Conservation (phyloP, 2,888 invertebrate species). For the Balanococcus diminutus region DNA sequence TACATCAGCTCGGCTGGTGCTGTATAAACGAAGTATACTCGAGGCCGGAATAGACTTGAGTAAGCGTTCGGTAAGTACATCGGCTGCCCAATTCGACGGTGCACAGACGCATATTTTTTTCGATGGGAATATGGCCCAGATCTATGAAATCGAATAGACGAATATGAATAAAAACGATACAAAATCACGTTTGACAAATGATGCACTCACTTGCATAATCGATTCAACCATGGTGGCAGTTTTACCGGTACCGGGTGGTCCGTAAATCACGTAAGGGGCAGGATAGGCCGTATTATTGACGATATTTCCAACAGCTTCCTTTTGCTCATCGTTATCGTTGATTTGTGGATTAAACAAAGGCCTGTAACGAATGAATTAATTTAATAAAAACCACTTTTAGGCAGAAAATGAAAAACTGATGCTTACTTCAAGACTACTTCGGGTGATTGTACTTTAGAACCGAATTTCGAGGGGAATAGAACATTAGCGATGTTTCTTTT, state of each 20-base stretch:
- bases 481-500: neutral
- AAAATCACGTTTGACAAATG: too few relatives aligned
- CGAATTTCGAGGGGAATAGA: neutral
- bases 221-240: slow-evolving; percentile 75
- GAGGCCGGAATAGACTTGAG: slow-evolving; percentile 61
- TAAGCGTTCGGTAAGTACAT: slow-evolving; percentile 67
- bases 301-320: slow-evolving; percentile 72
- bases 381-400: neutral
- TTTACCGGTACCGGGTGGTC: slow-evolving; percentile 86
- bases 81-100: slow-evolving; percentile 75
- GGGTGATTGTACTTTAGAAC: neutral
- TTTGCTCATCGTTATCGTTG: slow-evolving; percentile 68
- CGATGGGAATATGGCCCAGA: neutral
- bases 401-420: neutral
- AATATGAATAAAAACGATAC: neutral
- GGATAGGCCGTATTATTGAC: slow-evolving; percentile 68
- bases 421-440: neutral
- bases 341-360: slow-evolving; percentile 61
- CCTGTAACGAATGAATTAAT: neutral
- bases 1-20: slow-evolving; percentile 57
- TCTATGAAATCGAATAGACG: neutral
- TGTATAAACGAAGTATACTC: slow-evolving; percentile 63
- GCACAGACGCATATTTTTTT: slow-evolving; percentile 66
- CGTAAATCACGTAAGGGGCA: slow-evolving; percentile 82
- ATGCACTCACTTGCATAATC: slow-evolving; percentile 68